Evolutionary conservation across 2,113 vertebrate genomes (phyloP), one percentile per base, ranked within the genome.

Genomic region (Phalacrocorax aristotelis): DNA sequence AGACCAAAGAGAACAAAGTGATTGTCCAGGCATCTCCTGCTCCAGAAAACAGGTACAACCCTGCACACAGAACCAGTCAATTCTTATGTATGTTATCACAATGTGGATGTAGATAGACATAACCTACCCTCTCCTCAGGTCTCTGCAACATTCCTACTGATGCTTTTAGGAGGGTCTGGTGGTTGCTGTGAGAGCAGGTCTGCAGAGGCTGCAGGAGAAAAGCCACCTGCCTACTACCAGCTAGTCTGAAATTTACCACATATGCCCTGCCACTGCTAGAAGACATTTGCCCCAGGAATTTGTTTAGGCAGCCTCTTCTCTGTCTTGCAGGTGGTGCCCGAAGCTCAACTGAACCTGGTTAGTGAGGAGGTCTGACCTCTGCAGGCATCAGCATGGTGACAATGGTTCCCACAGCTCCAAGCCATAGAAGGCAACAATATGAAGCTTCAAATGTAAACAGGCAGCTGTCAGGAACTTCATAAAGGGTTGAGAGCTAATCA

Each of bases 401-500:
- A 62, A 57, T 75, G 15, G 15, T 36, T 55, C 11, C 58, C 15
- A 15, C 2, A 1, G 29, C n/a, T 65, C 36, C 49, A 38, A 32
- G 9, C 13, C n/a, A 42, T 4, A n/a, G 48, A 32, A 55, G 54
- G 2, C 1, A 1, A 38, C 15, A 60, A 13, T 20, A 64, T 3
- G 32, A 81, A 20, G 34, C 36, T 77, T 80, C 54, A 70, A n/a
- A 72, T 34, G 65, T 4, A 55, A 81, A 70, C 8, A 57, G 12
- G 29, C 7, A 69, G 26, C 54, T 38, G 36, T 36, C 44, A 87
- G 54, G 61, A 85, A 66, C 32, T 78, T 61, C 40, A 61, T 21
- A 30, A 44, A 70, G 20, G 17, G 2, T 11, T 40, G 6, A 81
- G 14, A 58, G 13, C 16, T 40, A 54, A 27, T 36, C 30, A 62